Percentiles rank a stretch among this genome's conserved stretches.
Evolutionary conservation across 2,113 vertebrate species (phyloP).

Genomic region (Tor tambroides): DNA sequence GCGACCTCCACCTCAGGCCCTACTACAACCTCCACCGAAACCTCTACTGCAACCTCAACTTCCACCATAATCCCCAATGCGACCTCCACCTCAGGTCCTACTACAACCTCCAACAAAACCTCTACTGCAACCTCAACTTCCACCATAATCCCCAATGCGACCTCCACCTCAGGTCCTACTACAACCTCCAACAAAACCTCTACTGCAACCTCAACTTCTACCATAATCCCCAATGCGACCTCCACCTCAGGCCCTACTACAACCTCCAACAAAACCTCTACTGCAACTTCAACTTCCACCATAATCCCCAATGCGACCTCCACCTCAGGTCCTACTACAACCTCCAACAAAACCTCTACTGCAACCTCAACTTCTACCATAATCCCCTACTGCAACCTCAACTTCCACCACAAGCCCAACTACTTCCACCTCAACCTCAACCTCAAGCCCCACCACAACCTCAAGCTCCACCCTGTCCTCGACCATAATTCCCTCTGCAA

Average conservation of each 20-base stretch:
- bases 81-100: not conserved
- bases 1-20: too few relatives aligned
- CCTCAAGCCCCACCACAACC: not conserved
- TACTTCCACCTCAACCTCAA: not conserved
- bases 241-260: too few relatives aligned
- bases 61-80: not conserved
- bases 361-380: not conserved
- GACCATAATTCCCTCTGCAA: not conserved
- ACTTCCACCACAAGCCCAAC: not conserved
- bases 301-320: too few relatives aligned
- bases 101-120: not conserved
- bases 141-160: not conserved
- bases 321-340: too few relatives aligned
- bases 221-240: not conserved
- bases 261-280: too few relatives aligned
- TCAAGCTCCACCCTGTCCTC: not conserved
- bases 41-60: too few relatives aligned
- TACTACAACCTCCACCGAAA: not conserved
- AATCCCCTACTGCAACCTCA: accelerated
- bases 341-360: not conserved
- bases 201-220: not conserved
- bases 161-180: not conserved
- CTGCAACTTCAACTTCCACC: too few relatives aligned
- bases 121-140: not conserved
- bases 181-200: not conserved